Percentiles rank a stretch among this genome's conserved stretches.
Evolutionary conservation across 2,797 vertebrate genomes (phyloP).

Genomic region (Pterois miles): DNA sequence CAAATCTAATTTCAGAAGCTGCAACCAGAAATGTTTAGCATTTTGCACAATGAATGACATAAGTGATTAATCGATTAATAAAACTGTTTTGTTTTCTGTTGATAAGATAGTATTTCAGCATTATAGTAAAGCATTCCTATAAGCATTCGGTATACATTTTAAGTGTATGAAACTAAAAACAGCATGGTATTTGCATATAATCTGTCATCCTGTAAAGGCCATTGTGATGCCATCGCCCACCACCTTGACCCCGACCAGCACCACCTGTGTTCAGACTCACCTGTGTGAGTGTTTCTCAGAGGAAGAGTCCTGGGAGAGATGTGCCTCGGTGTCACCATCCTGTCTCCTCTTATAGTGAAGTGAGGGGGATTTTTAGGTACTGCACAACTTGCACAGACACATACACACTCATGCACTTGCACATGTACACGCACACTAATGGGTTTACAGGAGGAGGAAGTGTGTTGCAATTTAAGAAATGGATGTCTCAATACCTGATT

Average conservation of each 20-base stretch:
- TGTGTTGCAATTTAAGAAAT: conserved; percentile 43
- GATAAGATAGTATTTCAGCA: not conserved
- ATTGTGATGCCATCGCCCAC: not conserved
- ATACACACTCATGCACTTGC: not conserved
- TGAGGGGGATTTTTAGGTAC: conserved; percentile 52
- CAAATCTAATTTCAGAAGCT: not conserved
- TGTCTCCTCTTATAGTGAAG: conserved; percentile 71
- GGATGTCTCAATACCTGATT: conserved; percentile 9
- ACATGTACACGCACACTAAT: not conserved
- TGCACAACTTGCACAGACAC: conserved; percentile 1
- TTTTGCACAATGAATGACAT: not conserved
- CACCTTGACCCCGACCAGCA: not conserved
- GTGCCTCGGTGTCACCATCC: conserved; percentile 58
- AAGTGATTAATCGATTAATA: not conserved
- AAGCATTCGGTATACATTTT: not conserved
- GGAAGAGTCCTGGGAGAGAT: conserved; percentile 40
- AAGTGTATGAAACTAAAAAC: not conserved
- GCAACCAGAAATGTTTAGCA: not conserved
- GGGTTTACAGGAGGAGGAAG: conserved; percentile 69
- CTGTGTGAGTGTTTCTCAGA: conserved; percentile 50
- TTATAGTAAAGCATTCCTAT: not conserved
- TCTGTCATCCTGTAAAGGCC: not conserved
- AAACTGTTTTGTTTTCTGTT: not conserved
- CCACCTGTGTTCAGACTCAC: conserved; percentile 61
- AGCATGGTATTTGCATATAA: not conserved